A percentile compares a stretch with the other conserved stretches of the same genome.
phyloP scores from a whole-genome alignment of 2,113 vertebrate genomes.

The Carassius carassius region DNA sequence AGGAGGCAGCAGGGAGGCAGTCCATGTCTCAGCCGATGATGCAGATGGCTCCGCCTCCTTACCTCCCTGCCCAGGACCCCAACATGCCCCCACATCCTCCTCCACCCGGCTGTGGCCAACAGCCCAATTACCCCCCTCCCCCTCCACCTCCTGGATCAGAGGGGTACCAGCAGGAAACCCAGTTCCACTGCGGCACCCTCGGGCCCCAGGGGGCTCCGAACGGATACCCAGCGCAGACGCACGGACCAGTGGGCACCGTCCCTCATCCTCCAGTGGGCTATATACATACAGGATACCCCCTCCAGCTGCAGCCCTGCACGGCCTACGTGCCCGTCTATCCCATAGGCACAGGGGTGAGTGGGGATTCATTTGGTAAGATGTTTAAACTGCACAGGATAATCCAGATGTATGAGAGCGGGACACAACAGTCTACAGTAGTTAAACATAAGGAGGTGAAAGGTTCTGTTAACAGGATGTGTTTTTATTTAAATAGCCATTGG shows the following conservation, averaged over 20 bases:
- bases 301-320: conserved; percentile 91
- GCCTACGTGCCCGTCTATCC: conserved; percentile 91
- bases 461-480: no score
- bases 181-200: conserved; percentile 73
- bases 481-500: no score
- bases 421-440: no score
- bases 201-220: conserved; percentile 76
- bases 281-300: conserved; percentile 83
- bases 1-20: conserved; percentile 80
- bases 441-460: no score
- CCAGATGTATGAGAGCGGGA: no score
- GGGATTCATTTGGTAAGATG: no score
- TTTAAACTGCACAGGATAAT: no score
- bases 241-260: conserved; percentile 76
- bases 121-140: conserved; percentile 77
- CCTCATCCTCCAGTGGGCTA: conserved; percentile 83
- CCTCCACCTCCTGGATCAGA: conserved; percentile 71
- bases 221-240: conserved; percentile 86
- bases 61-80: conserved; percentile 74
- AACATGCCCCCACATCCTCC: conserved; percentile 75
- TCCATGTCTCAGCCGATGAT: conserved; percentile 68
- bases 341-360: conserved; percentile 81
- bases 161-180: conserved; percentile 80
- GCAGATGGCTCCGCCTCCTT: conserved; percentile 81
- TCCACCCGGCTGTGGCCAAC: conserved; percentile 65